Evolutionary conservation across 1,140 invertebrate genomes (phyloP), one percentile per base, ranked within the genome.

Genomic region (Cydia amplana): DNA sequence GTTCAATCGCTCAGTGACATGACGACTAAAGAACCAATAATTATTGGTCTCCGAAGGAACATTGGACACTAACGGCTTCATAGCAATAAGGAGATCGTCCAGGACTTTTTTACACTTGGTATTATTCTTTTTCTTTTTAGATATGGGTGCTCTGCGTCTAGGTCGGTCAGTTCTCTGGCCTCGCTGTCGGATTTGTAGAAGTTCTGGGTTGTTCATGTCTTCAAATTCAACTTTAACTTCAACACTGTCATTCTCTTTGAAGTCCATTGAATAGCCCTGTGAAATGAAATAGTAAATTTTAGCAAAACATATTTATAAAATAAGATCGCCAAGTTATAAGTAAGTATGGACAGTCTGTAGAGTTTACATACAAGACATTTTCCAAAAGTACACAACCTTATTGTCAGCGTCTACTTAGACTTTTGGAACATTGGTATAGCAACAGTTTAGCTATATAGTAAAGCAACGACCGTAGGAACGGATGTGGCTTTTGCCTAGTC

Each of bases 21-120:
- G 88, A 63, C 79, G 84, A 0, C 89, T 87, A 51, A 92, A 90
- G 40, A 88, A 90, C 87, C 88, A 89, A 65, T 87, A 92, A 36
- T 73, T 81, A 74, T 83, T 77, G n/a, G 75, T 51, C 23, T 83
- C 78, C 1, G 36, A 4, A 0, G 72, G 32, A 49, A 32, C 72
- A 25, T 60, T 55, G 32, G 72, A 67, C 6, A 75, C 55, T 43
- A 91, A 72, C 10, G 90, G 89, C 23, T 80, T 78, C 85, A 92
- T 85, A 7, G 88, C 78, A 43, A 78, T 74, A 1, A 90, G 14
- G 6, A 92, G 79, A 79, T 88, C 84, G 75, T 92, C 85, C n/a
- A 92, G 46, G 12, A 92, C 74, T 36, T 79, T 77, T 43, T 82
- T 84, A 74, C 90, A 91, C 67, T 85, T 75, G 6, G 36, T 83